Evolutionary conservation across 1,140 invertebrate species (phyloP).

Genomic region (Anastatus disparis): DNA sequence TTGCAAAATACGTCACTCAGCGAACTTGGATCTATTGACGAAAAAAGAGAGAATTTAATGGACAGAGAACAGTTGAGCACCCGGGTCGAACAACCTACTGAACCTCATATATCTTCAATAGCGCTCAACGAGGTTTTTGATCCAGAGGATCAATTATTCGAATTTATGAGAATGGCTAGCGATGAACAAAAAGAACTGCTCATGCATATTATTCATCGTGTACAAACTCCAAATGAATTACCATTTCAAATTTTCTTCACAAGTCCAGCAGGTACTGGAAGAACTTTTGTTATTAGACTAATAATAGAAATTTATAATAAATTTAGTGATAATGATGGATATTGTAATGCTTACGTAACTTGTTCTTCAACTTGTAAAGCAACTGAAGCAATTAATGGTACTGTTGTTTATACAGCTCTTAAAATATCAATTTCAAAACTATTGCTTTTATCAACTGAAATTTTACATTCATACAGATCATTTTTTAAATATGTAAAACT

Average conservation of each 20-base stretch:
- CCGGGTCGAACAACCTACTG: no score
- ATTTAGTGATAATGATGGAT: constrained; percentile 22
- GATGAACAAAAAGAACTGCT: constrained; percentile 44
- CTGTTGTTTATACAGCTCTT: constrained; percentile 51
- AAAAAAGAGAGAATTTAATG: constrained; percentile 42
- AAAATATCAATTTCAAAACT: constrained; percentile 36
- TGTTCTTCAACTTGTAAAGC: no score
- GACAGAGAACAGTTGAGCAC: no score
- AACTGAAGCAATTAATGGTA: constrained; percentile 52
- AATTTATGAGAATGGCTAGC: constrained; percentile 42
- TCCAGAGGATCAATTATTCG: no score
- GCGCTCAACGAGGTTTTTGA: no score
- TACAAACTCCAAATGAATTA: constrained; percentile 35
- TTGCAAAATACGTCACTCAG: constrained; percentile 27
- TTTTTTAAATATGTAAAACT: constrained; percentile 12
- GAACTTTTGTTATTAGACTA: constrained; percentile 48
- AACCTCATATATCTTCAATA: no score
- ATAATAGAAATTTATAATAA: constrained; percentile 51
- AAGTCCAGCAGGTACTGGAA: constrained; percentile 52
- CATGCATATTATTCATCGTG: not conserved
- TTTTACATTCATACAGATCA: not conserved
- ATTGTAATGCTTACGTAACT: constrained; percentile 50
- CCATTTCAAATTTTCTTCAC: no score
- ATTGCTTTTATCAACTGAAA: constrained; percentile 29
- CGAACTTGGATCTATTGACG: constrained; percentile 42